Conservation (phyloP, 1,140 invertebrate genomes). For the Dermatophagoides farinae region DNA sequence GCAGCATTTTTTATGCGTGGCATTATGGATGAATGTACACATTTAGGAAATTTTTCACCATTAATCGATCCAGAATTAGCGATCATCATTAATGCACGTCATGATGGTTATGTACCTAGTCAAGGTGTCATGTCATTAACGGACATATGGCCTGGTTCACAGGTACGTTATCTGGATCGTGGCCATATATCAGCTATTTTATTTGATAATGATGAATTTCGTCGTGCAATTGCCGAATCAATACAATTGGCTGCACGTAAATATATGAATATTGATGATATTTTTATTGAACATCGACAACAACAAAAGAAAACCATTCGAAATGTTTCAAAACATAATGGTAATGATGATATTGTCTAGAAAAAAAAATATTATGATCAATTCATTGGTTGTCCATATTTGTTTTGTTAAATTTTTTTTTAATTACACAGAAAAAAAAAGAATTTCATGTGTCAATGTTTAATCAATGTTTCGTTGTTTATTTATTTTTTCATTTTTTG, state of each 20-base stretch:
- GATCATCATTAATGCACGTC: constrained; percentile 27
- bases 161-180: constrained; percentile 61
- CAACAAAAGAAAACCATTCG: background rate
- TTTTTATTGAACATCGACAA: background rate
- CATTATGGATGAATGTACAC: constrained; percentile 96
- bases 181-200: constrained; percentile 81
- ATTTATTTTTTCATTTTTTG: too few relatives aligned
- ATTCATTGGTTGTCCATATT: too few relatives aligned
- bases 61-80: constrained; percentile 22
- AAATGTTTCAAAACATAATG: background rate
- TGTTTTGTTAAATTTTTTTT: too few relatives aligned
- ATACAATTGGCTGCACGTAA: constrained; percentile 8
- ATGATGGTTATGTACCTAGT: constrained; percentile 80
- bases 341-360: background rate
- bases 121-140: constrained; percentile 54
- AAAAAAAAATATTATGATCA: too few relatives aligned
- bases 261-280: background rate
- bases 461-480: too few relatives aligned
- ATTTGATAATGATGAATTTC: constrained; percentile 60
- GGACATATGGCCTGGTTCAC: constrained; percentile 74
- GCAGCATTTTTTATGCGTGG: constrained; percentile 85
- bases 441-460: too few relatives aligned
- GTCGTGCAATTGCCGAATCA: constrained; percentile 27
- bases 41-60: constrained; percentile 68
- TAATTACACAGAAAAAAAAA: too few relatives aligned